Base-by-base conservation (phyloP, 2,888 invertebrate genomes). In the Nomada fucata region DNA sequence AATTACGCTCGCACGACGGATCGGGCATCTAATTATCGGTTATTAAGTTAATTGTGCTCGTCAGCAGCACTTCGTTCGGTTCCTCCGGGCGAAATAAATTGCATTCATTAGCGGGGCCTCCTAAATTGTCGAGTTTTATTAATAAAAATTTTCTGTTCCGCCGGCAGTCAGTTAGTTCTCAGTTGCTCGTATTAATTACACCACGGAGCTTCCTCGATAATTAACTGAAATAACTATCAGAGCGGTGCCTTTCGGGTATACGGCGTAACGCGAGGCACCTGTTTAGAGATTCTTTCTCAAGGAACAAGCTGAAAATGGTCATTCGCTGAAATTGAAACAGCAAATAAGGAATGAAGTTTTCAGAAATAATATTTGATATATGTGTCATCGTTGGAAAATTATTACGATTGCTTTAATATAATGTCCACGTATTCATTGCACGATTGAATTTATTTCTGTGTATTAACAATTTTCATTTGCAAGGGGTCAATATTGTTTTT, bases 81-180 rank as follows among this genome's bases (percentile, higher is more conserved):
- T 64, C 10, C 36, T 65, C 55, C 64, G 36, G 23, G 29, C 59
- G 15, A 78, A 36, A 36, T 53, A 64, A 50, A 74, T 70, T 78
- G 42, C 59, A 78, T 78, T 81, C 64, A 61, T 77, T 77, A 78
- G 63, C 60, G 36, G 50, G n/a, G 23, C 42, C 36, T 53, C 18
- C 68, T 36, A 69, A 50, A 78, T 78, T 60, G 50, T 59, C 60
- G 36, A 74, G 65, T 74, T 74, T 74, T 78, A 81, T 81, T 77
- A 69, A 68, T 65, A 76, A 65, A 75, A 70, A 57, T 26, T 57
- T 68, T 42, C 11, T 15, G 15, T 26, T 29, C 23, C 1, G 20
- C 4, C 10, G 44, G 68, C 18, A 20, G 60, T 52, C 42, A n/a
- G 44, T 65, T 65, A 74, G 77, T 73, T 73, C 64, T 57, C 60